Base-by-base conservation (phyloP, 2,888 invertebrate genomes). In the Drosophila niveifrons region DNA sequence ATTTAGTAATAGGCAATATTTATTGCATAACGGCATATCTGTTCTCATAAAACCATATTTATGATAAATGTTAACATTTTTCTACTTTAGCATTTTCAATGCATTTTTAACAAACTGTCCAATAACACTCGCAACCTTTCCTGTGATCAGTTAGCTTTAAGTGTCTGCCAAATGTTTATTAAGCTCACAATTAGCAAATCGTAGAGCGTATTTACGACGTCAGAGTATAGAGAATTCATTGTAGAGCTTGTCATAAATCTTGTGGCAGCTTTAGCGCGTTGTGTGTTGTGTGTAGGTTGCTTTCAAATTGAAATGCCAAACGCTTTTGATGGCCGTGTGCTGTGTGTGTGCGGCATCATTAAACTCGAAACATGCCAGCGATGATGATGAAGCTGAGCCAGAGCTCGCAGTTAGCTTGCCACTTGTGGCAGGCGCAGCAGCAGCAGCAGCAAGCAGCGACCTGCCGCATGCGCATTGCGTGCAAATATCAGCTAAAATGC, bases 251-350 rank as follows among this genome's bases (percentile, higher is more conserved):
- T 13, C 46, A 18, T 11, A 50, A 56, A 7, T 17, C 13, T 28
- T 47, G 11, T 28, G 47, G 47, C 58, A 48, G 44, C 34, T 31
- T 64, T n/a, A 9, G 55, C 41, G 39, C 58, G 23, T 23, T 23
- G 23, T 23, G 23, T 23, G 23, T 62, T 64, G 75, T 74, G 75
- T 74, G 64, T 62, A 67, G 85, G 67, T 64, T 71, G 77, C 71
- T 73, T 70, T 68, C 28, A 78, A 86, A 86, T 88, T 88, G 86
- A 88, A 88, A 83, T 83, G 83, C 86, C 86, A 80, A 83, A 78
- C 65, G 83, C 71, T 75, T 83, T 82, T 83, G 86, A 83, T 75
- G 78, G 72, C 68, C 72, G 68, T 68, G 66, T 57, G 23, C 23
- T 23, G 23, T 23, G 23, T 23, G 23, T 71, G 76, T 79, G 88